These are phyloP conservation scores for Furcifer pardalis DNA, from an alignment of 2,797 vertebrate genomes.

Conservation along the genomic window DNA sequence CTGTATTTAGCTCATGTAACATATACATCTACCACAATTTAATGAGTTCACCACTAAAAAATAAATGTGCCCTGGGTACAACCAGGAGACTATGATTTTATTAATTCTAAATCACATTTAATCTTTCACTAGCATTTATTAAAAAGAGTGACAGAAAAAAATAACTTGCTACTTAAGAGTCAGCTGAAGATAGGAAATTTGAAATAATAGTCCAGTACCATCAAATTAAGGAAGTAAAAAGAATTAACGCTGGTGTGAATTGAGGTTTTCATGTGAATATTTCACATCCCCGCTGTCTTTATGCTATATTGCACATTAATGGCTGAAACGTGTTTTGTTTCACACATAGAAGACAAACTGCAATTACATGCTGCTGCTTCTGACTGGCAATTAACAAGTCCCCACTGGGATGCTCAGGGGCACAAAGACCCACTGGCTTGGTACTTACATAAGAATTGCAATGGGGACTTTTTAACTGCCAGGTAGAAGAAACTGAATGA, in stretches of 20 bases:
- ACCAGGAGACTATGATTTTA: not conserved
- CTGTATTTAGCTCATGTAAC: constrained; percentile 16
- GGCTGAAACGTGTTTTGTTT: not conserved
- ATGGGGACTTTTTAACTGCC: too few species aligned
- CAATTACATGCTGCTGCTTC: too few species aligned
- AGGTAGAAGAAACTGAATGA: too few species aligned
- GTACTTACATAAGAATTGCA: too few species aligned
- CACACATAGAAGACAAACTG: too few species aligned
- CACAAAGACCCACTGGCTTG: too few species aligned
- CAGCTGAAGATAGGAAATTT: not conserved
- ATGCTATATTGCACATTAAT: not conserved
- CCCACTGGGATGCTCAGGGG: too few species aligned
- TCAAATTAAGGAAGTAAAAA: not conserved
- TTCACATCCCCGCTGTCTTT: not conserved
- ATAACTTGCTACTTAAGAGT: not conserved
- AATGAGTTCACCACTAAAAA: not conserved
- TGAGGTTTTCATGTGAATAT: not conserved
- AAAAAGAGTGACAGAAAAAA: not conserved
- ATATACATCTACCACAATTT: not conserved
- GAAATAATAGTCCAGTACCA: not conserved
- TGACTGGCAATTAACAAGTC: too few species aligned
- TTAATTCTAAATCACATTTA: not conserved
- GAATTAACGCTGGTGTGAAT: not conserved
- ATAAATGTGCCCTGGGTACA: not conserved
- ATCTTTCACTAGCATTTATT: not conserved